Evolutionary conservation across 2,113 vertebrate genomes (phyloP).

Genomic region (Oryzias curvinotus): DNA sequence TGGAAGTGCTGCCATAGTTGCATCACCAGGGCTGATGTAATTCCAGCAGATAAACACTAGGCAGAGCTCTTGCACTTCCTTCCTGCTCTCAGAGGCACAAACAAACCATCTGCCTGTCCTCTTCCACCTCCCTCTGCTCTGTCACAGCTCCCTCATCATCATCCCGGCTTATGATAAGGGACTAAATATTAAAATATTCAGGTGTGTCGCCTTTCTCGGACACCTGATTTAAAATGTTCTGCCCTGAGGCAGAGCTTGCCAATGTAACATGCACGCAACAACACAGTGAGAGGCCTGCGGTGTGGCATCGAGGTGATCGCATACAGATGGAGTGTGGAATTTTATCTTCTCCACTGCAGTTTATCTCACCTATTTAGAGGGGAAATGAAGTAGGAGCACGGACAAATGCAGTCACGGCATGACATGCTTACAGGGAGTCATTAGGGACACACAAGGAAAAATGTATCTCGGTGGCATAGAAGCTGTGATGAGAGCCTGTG

Average conservation of each 20-base stretch:
- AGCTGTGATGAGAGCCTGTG: conserved; percentile 33
- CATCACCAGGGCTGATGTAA: conserved; percentile 25
- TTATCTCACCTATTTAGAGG: conserved; percentile 3
- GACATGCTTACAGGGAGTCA: conserved; percentile 36
- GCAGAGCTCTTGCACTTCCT: conserved; percentile 53
- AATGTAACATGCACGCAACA: conserved; percentile 30
- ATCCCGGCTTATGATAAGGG: conserved; percentile 59
- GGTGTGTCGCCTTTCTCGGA: conserved; percentile 58
- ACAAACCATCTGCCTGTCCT: conserved; percentile 40
- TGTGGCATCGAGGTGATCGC: conserved; percentile 42
- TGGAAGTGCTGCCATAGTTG: conserved; percentile 10
- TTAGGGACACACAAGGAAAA: conserved; percentile 27
- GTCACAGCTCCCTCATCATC: conserved; percentile 53
- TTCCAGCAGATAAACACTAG: conserved; percentile 51
- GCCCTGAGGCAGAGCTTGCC: conserved; percentile 43
- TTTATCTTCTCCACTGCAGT: conserved; percentile 28
- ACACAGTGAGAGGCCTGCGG: conserved; percentile 19
- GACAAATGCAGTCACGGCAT: conserved; percentile 33
- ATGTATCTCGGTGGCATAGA: conserved; percentile 30
- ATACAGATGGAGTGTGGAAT: conserved; percentile 25
- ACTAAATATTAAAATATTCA: conserved; percentile 63
- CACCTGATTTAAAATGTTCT: conserved; percentile 57
- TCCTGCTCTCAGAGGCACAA: conserved; percentile 18
- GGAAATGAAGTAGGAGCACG: background rate
- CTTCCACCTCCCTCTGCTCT: conserved; percentile 25